Conservation (phyloP, 2,797 vertebrate species). For the Enteromius afrohamiltoni region DNA sequence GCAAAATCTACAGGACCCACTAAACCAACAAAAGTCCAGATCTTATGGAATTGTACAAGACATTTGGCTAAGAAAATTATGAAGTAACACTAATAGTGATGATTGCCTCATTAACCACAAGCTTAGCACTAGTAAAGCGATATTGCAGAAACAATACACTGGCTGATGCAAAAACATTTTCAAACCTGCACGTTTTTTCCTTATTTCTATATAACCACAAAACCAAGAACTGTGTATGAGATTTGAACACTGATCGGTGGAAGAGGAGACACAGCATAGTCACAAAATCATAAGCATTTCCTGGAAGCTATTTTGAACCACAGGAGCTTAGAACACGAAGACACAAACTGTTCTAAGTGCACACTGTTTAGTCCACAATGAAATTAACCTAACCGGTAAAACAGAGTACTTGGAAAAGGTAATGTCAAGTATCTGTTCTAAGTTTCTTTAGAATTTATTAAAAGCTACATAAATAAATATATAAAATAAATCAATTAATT, state of each 20-base stretch:
- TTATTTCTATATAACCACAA: neutral
- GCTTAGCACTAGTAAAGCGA: neutral
- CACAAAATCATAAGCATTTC: neutral
- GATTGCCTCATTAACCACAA: neutral
- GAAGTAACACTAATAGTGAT: neutral
- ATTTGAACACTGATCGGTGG: neutral
- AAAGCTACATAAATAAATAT: neutral
- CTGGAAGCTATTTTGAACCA: neutral
- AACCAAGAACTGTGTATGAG: neutral
- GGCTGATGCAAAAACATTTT: neutral
- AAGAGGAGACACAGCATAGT: neutral
- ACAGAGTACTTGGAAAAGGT: neutral
- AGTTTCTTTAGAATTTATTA: neutral
- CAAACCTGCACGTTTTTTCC: neutral
- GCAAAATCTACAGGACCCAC: neutral
- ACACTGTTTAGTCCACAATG: slow-evolving; percentile 10
- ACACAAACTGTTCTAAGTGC: neutral
- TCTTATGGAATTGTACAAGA: neutral
- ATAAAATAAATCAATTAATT: neutral
- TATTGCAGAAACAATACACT: neutral
- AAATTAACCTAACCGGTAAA: neutral
- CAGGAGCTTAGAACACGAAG: neutral
- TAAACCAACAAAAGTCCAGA: neutral
- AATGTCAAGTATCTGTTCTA: neutral
- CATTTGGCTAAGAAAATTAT: neutral